Conservation (phyloP, 2,797 vertebrate species). For the Ctenopoma kingsleyae region DNA sequence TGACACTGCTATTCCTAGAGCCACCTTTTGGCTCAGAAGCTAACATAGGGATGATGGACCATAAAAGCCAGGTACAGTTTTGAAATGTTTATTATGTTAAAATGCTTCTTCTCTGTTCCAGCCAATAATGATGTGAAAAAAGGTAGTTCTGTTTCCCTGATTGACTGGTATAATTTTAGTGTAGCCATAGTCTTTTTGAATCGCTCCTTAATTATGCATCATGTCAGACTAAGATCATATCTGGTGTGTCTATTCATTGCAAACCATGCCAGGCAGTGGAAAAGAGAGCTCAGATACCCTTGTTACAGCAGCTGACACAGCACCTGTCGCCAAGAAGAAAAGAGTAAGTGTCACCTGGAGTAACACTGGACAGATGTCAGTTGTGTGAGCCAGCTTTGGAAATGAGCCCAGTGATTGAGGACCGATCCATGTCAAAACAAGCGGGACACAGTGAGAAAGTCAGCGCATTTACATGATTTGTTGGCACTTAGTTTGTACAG, state of each 20-base stretch:
- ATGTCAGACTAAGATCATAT: neutral
- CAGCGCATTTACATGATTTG: conserved; percentile 26
- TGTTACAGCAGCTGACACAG: conserved; percentile 41
- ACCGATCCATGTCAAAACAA: conserved; percentile 43
- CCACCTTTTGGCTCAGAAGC: too few relatives aligned
- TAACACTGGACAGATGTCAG: conserved; percentile 49
- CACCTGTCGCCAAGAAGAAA: conserved; percentile 42
- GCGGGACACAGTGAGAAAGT: conserved; percentile 10
- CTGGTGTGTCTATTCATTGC: conserved; percentile 16
- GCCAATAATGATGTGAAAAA: too few relatives aligned
- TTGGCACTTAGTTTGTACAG: conserved; percentile 11
- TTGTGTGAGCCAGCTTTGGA: conserved; percentile 31
- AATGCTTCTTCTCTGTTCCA: too few relatives aligned
- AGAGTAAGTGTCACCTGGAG: conserved; percentile 25
- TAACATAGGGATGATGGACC: too few relatives aligned
- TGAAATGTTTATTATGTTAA: too few relatives aligned
- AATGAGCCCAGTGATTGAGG: conserved; percentile 26
- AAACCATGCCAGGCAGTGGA: conserved; percentile 24
- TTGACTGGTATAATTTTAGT: neutral
- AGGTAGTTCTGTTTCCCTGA: neutral
- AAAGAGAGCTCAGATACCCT: conserved; percentile 13
- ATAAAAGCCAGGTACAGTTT: too few relatives aligned
- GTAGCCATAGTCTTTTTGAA: neutral
- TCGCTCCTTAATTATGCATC: conserved; percentile 18
- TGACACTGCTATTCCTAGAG: neutral